Percentiles rank a stretch among this genome's conserved stretches.
phyloP scores from a whole-genome alignment of 2,888 invertebrate genomes.

The Xylota segnis region DNA sequence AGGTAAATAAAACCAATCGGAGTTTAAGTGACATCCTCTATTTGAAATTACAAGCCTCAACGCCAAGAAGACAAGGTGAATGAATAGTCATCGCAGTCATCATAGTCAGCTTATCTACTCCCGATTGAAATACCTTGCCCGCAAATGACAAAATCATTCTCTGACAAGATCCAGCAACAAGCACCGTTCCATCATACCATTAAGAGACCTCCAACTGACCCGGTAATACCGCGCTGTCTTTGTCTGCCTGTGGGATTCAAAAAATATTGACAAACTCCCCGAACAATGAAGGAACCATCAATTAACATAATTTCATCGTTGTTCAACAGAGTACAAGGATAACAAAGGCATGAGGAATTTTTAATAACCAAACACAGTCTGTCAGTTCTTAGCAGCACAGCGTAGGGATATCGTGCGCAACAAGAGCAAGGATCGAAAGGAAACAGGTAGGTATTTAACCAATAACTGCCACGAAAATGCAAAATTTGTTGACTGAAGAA shows the following conservation, averaged over 20 bases:
- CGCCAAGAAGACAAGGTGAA: no score
- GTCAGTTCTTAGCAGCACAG: background rate
- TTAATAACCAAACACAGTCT: conserved; percentile 37
- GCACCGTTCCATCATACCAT: background rate
- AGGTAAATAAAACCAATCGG: no score
- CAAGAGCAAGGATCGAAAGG: background rate
- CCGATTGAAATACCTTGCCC: conserved; percentile 1
- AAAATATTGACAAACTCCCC: conserved; percentile 26
- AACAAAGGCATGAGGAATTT: conserved; percentile 30
- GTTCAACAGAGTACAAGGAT: conserved; percentile 6
- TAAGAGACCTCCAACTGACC: background rate
- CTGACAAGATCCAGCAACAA: background rate
- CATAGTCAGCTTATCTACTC: background rate
- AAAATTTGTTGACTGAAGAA: conserved; percentile 42
- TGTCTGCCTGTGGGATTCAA: background rate
- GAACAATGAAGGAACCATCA: conserved; percentile 32
- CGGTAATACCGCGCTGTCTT: no score
- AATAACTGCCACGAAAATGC: conserved; percentile 14
- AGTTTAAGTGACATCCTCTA: no score
- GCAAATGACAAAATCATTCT: background rate
- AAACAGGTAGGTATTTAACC: conserved; percentile 24
- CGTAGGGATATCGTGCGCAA: background rate
- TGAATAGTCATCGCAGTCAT: no score
- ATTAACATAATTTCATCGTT: conserved; percentile 39
- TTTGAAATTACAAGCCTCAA: no score